Base-by-base conservation (phyloP, 1,140 invertebrate genomes). In the Drosophila lacteicornis region DNA sequence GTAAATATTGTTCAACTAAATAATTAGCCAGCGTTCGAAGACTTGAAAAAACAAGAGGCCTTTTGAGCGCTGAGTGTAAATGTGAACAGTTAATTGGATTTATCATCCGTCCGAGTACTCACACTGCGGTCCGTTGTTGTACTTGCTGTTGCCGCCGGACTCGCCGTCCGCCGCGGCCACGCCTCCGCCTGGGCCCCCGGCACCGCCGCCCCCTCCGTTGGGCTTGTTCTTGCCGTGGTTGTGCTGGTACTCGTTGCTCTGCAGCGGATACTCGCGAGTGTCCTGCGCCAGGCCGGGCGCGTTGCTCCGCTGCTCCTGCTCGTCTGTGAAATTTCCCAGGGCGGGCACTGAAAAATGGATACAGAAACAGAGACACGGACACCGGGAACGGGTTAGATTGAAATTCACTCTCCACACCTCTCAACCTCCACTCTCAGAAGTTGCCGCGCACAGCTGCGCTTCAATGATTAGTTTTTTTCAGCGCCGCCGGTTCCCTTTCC, bases 241-340 rank as follows among this genome's bases (percentile, higher is more conserved):
- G 68, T 94, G 94, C 92, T 95, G 95, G 74, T 95, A 95, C 91
- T 95, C 95, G 93, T 96, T 95, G 78, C 95, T 94, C 92, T 95
- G 95, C 77, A 95, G 92, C 63, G 95, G 95, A 93, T 95, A 95
- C 91, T 95, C 95, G 66, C 93, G 93, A 77, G 91, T 93, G 85
- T 94, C 94, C 77, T 79, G 84, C 42, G 80, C 59, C 40, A 50
- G 67, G 42, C 79, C 78, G 7, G 84, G 61, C 33, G 49, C 62
- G 49, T 61, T 76, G 51, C 69, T 91, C 46, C 90, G 56, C 60
- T 81, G 91, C 80, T 82, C 92, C 91, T 71, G 93, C 61, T 96
- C 95, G 61, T 95, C 95, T 43, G 95, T 96, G 92, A 95, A 95
- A 94, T 96, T 96, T 80, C 95, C 96, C 79, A 94, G 93, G 30